A percentile compares a stretch with the other conserved stretches of the same genome.
Conservation (phyloP, 2,888 invertebrate species). For the Rhagonycha lutea region DNA sequence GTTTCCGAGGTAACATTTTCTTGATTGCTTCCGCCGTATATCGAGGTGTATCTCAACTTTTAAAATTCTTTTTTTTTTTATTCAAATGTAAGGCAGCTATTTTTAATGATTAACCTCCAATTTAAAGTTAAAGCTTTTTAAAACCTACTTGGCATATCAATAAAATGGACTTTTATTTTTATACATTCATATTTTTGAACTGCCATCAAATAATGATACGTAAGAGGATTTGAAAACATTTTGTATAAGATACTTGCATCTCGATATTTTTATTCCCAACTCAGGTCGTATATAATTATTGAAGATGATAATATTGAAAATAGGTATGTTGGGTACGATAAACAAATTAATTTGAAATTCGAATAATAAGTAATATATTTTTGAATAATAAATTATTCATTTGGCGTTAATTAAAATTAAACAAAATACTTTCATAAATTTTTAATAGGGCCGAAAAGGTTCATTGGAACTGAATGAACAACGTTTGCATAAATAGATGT, state of each 20-base stretch:
- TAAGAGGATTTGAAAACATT: constrained; percentile 22
- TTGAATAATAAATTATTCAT: constrained; percentile 21
- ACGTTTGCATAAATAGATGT: constrained; percentile 36
- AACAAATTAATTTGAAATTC: neutral
- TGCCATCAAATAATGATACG: constrained; percentile 23
- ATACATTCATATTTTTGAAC: constrained; percentile 7
- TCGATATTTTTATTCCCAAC: neutral
- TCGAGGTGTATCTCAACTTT: constrained; percentile 18
- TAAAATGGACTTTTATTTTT: neutral
- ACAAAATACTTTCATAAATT: constrained; percentile 23
- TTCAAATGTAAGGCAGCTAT: neutral
- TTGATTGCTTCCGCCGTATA: constrained; percentile 30
- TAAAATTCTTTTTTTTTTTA: neutral
- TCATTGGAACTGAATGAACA: constrained; percentile 10
- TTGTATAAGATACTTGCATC: neutral
- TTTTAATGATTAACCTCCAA: neutral
- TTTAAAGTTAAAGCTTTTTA: neutral
- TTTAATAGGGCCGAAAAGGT: constrained; percentile 13
- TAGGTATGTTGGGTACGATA: neutral
- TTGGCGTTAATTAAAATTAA: constrained; percentile 20
- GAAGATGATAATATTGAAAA: neutral
- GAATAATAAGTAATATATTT: neutral
- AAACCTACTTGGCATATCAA: neutral
- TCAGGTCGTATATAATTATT: neutral
- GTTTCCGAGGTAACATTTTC: constrained; percentile 35